phyloP scores from a whole-genome alignment of 2,113 vertebrate genomes.

The Solenodon paradoxus region DNA sequence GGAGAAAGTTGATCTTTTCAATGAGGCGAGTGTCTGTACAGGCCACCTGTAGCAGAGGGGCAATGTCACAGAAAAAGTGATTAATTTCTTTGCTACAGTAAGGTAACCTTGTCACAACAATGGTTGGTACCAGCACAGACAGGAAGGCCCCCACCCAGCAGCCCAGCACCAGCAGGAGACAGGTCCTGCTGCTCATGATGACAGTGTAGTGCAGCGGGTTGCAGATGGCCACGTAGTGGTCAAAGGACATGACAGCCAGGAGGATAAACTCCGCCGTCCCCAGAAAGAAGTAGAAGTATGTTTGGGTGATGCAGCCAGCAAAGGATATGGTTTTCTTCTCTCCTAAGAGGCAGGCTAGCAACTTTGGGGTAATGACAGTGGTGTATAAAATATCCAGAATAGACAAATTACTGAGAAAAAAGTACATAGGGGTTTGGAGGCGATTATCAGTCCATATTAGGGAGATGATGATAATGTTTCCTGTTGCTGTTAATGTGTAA shows the following conservation, averaged over 20 bases:
- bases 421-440: slow-evolving; percentile 64
- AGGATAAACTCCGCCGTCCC: slow-evolving; percentile 42
- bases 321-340: slow-evolving; percentile 46
- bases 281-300: slow-evolving; percentile 48
- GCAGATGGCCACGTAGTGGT: slow-evolving; percentile 37
- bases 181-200: slow-evolving; percentile 37
- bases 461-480: slow-evolving; percentile 51
- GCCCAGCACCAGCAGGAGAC: slow-evolving; percentile 15
- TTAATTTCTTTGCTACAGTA: slow-evolving; percentile 24
- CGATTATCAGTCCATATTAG: slow-evolving; percentile 32
- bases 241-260: slow-evolving; percentile 47
- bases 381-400: slow-evolving; percentile 54
- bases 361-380: slow-evolving; percentile 46
- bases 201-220: slow-evolving; percentile 20
- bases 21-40: slow-evolving; percentile 3
- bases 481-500: slow-evolving; percentile 41
- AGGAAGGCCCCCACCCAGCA: slow-evolving; percentile 48
- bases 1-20: slow-evolving; percentile 11
- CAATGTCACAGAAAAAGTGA: slow-evolving; percentile 62
- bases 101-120: neutral
- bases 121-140: neutral
- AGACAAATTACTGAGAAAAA: slow-evolving; percentile 58
- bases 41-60: neutral
- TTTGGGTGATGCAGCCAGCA: slow-evolving; percentile 47
- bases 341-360: slow-evolving; percentile 38